Percentiles rank a stretch among this genome's conserved stretches.
phyloP scores from a whole-genome alignment of 2,888 invertebrate genomes.

The Microchrysa polita region DNA sequence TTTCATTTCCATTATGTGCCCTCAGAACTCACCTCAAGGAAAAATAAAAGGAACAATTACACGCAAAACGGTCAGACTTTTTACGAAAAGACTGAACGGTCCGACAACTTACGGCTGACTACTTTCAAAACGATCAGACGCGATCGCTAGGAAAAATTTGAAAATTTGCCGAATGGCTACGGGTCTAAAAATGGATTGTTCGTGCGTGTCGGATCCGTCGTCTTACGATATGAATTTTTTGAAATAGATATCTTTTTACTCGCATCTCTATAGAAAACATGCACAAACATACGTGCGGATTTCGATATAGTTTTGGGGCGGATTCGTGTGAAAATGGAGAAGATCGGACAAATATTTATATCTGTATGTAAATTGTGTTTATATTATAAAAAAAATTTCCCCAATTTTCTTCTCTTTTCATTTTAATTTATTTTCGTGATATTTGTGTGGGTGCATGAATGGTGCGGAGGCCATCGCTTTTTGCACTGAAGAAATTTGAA shows the following conservation, averaged over 20 bases:
- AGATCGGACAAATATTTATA: neutral
- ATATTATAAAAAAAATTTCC: neutral
- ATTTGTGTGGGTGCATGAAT: neutral
- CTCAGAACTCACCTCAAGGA: conserved; percentile 64
- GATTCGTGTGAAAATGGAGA: conserved; percentile 36
- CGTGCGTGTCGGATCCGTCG: too few relatives aligned
- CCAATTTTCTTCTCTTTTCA: neutral
- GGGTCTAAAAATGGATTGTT: conserved; percentile 61
- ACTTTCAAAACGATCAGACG: conserved; percentile 59
- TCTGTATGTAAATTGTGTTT: neutral
- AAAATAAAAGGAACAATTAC: conserved; percentile 62
- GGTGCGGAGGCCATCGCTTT: neutral
- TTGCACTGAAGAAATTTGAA: neutral
- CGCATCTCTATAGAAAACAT: conserved; percentile 26
- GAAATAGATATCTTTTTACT: conserved; percentile 59
- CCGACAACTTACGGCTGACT: conserved; percentile 66
- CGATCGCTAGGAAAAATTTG: conserved; percentile 54
- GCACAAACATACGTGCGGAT: neutral
- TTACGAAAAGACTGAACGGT: conserved; percentile 62
- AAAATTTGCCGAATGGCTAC: conserved; percentile 26
- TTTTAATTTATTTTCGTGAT: neutral
- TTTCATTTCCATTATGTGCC: neutral
- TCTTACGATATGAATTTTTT: conserved; percentile 52
- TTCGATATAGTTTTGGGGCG: too few relatives aligned
- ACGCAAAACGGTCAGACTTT: conserved; percentile 63